Percentiles rank a stretch among this genome's conserved stretches.
phyloP scores from a whole-genome alignment of 1,140 invertebrate genomes.

The Neodiprion pinetum region DNA sequence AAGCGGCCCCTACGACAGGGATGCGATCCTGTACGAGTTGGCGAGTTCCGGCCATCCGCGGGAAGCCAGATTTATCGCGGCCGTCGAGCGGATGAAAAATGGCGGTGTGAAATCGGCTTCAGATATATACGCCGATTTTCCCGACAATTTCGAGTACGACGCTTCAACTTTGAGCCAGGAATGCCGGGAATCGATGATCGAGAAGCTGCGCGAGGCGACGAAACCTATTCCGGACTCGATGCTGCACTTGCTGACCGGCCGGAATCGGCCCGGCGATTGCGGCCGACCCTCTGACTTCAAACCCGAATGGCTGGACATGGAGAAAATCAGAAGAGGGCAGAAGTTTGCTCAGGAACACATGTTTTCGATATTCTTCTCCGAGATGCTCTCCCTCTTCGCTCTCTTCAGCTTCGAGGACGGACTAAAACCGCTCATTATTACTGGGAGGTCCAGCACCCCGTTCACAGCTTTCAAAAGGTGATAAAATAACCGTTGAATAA shows the following conservation, averaged over 20 bases:
- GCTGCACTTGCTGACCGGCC: background rate
- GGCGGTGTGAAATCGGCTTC: background rate
- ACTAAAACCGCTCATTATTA: slow-evolving; percentile 66
- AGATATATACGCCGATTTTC: too few relatives aligned
- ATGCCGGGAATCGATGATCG: background rate
- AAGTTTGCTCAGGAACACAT: slow-evolving; percentile 66
- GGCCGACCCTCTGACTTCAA: background rate
- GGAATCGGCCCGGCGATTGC: background rate
- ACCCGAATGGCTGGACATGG: background rate
- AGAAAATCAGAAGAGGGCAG: slow-evolving; percentile 64
- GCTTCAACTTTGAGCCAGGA: background rate
- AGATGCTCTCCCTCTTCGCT: slow-evolving; percentile 67
- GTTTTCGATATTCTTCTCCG: slow-evolving; percentile 65
- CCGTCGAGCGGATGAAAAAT: background rate
- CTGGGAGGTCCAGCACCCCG: slow-evolving; percentile 65
- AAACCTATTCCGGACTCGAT: background rate
- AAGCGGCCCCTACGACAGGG: background rate
- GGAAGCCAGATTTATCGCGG: background rate
- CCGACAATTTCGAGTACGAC: background rate
- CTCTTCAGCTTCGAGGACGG: slow-evolving; percentile 69
- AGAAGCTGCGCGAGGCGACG: background rate
- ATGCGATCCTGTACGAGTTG: background rate
- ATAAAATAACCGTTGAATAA: background rate
- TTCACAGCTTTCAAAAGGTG: slow-evolving; percentile 74
- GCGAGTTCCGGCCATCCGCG: too few relatives aligned